Conservation (phyloP, 2,113 vertebrate species). For the Clarias macrocephalus region DNA sequence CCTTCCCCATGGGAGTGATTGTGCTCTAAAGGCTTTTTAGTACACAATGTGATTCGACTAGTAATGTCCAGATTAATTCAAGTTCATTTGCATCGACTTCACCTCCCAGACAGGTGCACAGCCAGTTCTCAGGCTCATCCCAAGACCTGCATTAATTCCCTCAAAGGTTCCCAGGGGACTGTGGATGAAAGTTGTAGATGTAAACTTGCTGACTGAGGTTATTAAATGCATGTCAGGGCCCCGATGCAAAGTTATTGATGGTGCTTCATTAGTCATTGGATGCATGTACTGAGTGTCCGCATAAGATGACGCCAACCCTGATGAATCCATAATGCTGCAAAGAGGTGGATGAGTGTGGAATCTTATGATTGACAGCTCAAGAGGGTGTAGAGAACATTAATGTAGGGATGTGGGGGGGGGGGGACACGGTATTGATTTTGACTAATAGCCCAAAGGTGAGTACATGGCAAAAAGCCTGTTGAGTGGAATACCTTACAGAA, state of each 20-base stretch:
- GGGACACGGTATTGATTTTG: not conserved
- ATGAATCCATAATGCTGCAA: slow-evolving; percentile 42
- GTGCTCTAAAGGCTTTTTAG: slow-evolving; percentile 48
- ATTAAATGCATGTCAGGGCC: slow-evolving; percentile 46
- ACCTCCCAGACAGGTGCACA: slow-evolving; percentile 41
- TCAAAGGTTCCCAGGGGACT: slow-evolving; percentile 24
- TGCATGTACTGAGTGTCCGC: slow-evolving; percentile 41
- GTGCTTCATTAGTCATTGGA: slow-evolving; percentile 48
- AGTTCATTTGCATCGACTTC: slow-evolving; percentile 45
- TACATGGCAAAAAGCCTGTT: not conserved
- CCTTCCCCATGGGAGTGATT: slow-evolving; percentile 29
- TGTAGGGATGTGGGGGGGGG: not conserved
- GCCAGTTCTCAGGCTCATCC: slow-evolving; percentile 34
- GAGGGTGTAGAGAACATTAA: not conserved
- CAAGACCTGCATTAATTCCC: slow-evolving; percentile 22
- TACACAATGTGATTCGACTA: slow-evolving; percentile 38
- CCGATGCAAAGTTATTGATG: slow-evolving; percentile 46
- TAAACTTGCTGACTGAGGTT: slow-evolving; percentile 49
- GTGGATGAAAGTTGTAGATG: slow-evolving; percentile 33
- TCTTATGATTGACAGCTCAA: slow-evolving; percentile 33
- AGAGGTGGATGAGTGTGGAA: slow-evolving; percentile 19
- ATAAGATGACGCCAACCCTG: slow-evolving; percentile 22
- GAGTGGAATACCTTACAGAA: not conserved
- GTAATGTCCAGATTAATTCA: slow-evolving; percentile 43
- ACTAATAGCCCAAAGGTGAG: not conserved